Evolutionary conservation across 1,140 invertebrate genomes (phyloP).

Genomic region (Musca domestica): DNA sequence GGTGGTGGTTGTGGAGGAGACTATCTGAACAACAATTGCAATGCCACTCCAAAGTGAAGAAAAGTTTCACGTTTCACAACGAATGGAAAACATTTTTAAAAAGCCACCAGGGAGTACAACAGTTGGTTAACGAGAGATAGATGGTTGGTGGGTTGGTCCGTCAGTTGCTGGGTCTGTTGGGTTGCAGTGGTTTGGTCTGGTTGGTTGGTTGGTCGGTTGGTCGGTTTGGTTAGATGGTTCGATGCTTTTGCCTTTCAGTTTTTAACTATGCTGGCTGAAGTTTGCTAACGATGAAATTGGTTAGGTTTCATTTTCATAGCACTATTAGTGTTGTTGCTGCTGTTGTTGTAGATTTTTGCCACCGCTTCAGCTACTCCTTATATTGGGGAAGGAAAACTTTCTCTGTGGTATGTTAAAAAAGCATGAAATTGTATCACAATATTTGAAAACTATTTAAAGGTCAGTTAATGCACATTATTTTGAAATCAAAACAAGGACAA

Average conservation of each 20-base stretch:
- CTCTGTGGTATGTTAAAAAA: conserved; percentile 1
- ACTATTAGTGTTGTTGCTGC: not conserved
- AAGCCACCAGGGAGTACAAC: conserved; percentile 20
- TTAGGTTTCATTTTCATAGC: not conserved
- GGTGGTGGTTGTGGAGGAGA: too few relatives aligned
- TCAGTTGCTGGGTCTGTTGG: not conserved
- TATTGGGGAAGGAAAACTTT: not conserved
- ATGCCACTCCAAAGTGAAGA: not conserved
- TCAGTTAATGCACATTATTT: conserved; percentile 13
- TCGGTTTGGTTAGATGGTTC: too few relatives aligned
- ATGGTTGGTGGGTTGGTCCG: too few relatives aligned
- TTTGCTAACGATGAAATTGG: not conserved
- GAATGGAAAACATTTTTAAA: conserved; percentile 6
- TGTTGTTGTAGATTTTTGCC: not conserved
- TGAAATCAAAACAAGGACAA: too few relatives aligned
- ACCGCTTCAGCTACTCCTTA: too few relatives aligned
- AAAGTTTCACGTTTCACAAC: conserved; percentile 13
- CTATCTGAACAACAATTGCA: too few relatives aligned
- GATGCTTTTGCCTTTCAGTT: too few relatives aligned
- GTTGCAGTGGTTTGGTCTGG: not conserved
- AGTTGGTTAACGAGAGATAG: conserved; percentile 13
- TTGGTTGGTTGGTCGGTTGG: not conserved
- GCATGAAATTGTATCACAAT: not conserved
- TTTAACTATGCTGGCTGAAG: not conserved
- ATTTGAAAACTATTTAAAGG: conserved; percentile 9